Conservation (phyloP, 1,140 invertebrate species). For the Berghia stephanieae region DNA sequence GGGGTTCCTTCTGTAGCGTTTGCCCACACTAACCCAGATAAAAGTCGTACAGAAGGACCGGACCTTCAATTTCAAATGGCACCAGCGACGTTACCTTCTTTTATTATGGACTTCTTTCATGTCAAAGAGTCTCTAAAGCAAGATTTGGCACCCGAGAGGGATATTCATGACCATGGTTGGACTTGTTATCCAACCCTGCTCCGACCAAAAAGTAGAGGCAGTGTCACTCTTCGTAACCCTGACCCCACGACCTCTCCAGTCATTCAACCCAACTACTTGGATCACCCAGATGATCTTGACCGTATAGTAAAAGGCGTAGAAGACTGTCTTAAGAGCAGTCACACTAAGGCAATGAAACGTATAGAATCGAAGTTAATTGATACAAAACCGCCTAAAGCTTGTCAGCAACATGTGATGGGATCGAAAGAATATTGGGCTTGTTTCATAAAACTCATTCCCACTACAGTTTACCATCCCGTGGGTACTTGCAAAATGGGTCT, state of each 20-base stretch:
- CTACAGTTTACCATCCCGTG: conserved; percentile 84
- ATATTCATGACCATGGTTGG: not conserved
- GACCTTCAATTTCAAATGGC: conserved; percentile 1
- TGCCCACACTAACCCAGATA: not conserved
- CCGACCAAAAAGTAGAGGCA: conserved; percentile 56
- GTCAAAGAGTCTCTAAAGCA: not conserved
- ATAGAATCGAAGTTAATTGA: conserved; percentile 8
- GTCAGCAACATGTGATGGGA: conserved; percentile 43
- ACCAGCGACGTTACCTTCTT: not conserved
- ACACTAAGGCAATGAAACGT: conserved; percentile 1
- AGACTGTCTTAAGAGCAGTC: not conserved
- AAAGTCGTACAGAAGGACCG: not conserved
- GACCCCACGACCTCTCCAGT: conserved; percentile 85
- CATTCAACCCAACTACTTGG: conserved; percentile 78
- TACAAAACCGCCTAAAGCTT: not conserved
- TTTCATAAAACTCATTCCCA: conserved; percentile 32
- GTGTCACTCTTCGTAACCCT: conserved; percentile 61
- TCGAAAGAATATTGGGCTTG: conserved; percentile 61
- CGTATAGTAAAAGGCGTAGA: conserved; percentile 50
- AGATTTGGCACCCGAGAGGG: too few species aligned
- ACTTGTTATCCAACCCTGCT: conserved; percentile 24
- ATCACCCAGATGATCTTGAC: conserved; percentile 47
- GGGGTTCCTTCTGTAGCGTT: not conserved
- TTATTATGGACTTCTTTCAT: too few species aligned
- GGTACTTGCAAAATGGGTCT: conserved; percentile 92